Evolutionary conservation across 2,113 vertebrate genomes (phyloP).

Genomic region (Coracopsis vasa): DNA sequence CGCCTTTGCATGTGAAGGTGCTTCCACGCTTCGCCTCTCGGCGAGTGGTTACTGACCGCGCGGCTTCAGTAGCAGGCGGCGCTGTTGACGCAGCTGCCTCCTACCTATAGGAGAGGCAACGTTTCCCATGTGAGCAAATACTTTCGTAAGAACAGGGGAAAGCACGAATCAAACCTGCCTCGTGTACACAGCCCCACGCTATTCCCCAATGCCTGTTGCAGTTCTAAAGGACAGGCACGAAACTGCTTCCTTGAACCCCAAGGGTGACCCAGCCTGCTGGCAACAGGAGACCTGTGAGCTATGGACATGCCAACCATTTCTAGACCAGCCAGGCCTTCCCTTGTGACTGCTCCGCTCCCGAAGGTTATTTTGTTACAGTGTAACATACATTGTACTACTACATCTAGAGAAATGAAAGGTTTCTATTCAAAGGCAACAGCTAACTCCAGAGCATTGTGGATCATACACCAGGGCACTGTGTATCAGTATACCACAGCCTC

Average conservation of each 20-base stretch:
- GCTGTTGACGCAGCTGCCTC: neutral
- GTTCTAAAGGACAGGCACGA: neutral
- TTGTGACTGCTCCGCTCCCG: neutral
- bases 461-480: neutral
- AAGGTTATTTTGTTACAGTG: accelerated
- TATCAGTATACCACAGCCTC: accelerated
- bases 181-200: neutral
- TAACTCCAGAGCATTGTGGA: neutral
- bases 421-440: neutral
- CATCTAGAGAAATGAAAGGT: neutral
- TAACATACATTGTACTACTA: too few relatives aligned
- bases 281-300: neutral
- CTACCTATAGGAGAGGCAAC: neutral
- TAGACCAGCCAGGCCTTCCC: neutral
- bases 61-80: neutral
- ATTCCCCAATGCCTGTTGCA: neutral
- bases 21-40: neutral
- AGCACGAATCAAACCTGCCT: neutral
- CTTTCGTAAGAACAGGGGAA: neutral
- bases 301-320: accelerated
- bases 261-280: neutral
- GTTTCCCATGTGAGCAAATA: neutral
- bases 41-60: neutral
- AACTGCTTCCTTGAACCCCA: accelerated
- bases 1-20: neutral